Conservation (phyloP, 2,888 invertebrate species). For the Drosophila barbarae region DNA sequence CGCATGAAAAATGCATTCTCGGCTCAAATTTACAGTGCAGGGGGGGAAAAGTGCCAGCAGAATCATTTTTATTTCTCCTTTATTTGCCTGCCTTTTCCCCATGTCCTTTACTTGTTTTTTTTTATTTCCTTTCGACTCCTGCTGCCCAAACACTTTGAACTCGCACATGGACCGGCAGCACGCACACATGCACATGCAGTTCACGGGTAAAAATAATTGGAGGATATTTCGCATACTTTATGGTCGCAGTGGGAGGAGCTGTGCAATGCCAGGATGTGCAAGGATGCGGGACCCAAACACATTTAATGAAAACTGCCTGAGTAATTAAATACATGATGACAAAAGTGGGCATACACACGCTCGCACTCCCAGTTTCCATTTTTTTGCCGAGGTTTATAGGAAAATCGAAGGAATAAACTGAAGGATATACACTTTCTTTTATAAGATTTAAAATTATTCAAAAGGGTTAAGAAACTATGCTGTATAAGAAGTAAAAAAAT, state of each 20-base stretch:
- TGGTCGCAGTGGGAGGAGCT: constrained; percentile 27
- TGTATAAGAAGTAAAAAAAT: neutral
- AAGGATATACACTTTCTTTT: neutral
- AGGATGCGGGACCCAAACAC: constrained; percentile 43
- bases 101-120: constrained; percentile 4
- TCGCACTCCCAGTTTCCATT: constrained; percentile 8
- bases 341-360: constrained; percentile 45
- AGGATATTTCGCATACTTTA: constrained; percentile 68
- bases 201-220: constrained; percentile 66
- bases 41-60: constrained; percentile 19
- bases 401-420: neutral
- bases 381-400: neutral
- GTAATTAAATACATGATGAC: constrained; percentile 74
- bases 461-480: neutral
- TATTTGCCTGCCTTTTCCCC: constrained; percentile 24
- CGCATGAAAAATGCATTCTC: constrained; percentile 73
- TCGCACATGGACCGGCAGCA: constrained; percentile 28
- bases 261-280: constrained; percentile 10
- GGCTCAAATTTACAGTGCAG: constrained; percentile 59
- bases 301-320: constrained; percentile 70
- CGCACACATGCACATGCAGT: constrained; percentile 17
- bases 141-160: constrained; percentile 61
- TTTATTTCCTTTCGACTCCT: neutral
- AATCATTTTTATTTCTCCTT: constrained; percentile 34
- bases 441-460: neutral